Evolutionary conservation across 2,888 invertebrate genomes (phyloP), one percentile per base, ranked within the genome.

Genomic region (Saturnia japonica): DNA sequence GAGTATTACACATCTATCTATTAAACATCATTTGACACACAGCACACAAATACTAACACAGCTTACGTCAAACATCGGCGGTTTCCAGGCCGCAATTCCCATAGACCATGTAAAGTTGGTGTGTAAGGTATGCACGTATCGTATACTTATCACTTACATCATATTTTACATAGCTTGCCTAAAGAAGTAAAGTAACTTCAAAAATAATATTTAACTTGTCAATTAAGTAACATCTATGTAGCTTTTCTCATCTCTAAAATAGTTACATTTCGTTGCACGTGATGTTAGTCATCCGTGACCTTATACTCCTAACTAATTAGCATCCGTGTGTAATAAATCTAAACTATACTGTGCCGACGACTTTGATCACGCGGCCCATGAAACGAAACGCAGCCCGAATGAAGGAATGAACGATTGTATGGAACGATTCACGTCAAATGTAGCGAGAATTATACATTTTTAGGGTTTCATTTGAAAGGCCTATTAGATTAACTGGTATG

Each of bases 241-340:
- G 28, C 14, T 60, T 14, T 25, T 12, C 14, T 60, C 22, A 25
- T 1, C 28, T 78, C 81, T 80, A 78, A 83, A 82, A 80, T 78
- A 77, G 86, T 86, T 82, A 87, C 87, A 87, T 86, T 83, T 81
- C 83, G 82, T 78, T 87, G 85, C 84, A 82, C 84, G 79, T 83
- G 73, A 62, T 72, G 77, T 82, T 78, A 88, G 85, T 84, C 82
- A 83, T 81, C 88, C 88, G 81, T 85, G 78, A 77, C 86, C 84
- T 82, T 85, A 86, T 84, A 81, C 80, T 83, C 82, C 82, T 81
- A 84, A 81, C 87, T 91, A 90, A 93, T 93, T 93, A 91, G 91
- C 91, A 92, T 91, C 92, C 92, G 90, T 88, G 88, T 89, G 89
- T 85, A 86, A 89, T 93, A 92, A 93, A 93, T 93, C 90, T 90